phyloP scores from a whole-genome alignment of 2,888 invertebrate species.

The Sphecodes monilicornis region DNA sequence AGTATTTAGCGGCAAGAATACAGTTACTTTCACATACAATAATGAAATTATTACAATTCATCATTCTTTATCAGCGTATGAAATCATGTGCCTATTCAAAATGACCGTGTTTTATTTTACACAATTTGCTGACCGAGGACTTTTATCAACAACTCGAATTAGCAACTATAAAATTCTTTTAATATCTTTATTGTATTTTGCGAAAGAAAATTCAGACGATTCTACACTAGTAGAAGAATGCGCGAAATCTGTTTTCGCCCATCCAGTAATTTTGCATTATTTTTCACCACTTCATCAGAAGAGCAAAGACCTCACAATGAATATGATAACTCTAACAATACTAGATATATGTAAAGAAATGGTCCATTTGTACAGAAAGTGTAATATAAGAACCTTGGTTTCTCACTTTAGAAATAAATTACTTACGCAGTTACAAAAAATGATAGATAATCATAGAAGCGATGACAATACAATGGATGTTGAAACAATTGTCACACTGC shows the following conservation, averaged over 20 bases:
- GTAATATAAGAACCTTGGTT: slow-evolving; percentile 74
- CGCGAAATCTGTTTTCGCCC: slow-evolving; percentile 81
- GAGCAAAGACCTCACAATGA: slow-evolving; percentile 70
- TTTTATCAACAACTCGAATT: slow-evolving; percentile 66
- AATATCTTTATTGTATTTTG: slow-evolving; percentile 72
- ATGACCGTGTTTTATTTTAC: slow-evolving; percentile 79
- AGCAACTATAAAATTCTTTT: slow-evolving; percentile 72
- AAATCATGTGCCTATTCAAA: slow-evolving; percentile 63
- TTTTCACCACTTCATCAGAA: slow-evolving; percentile 81
- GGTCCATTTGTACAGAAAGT: slow-evolving; percentile 63
- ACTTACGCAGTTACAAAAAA: slow-evolving; percentile 85
- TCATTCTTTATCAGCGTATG: slow-evolving; percentile 64
- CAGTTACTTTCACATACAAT: slow-evolving; percentile 62
- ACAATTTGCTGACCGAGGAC: slow-evolving; percentile 71
- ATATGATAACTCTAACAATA: slow-evolving; percentile 79
- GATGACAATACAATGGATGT: slow-evolving; percentile 81
- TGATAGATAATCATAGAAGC: slow-evolving; percentile 78
- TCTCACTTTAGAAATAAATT: slow-evolving; percentile 86
- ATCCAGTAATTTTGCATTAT: slow-evolving; percentile 82
- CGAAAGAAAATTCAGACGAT: slow-evolving; percentile 54
- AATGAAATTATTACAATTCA: slow-evolving; percentile 60
- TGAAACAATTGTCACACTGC: slow-evolving; percentile 77
- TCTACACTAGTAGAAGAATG: slow-evolving; percentile 69
- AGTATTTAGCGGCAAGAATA: slow-evolving; percentile 78
- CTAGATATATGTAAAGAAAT: slow-evolving; percentile 71